Conservation (phyloP, 2,113 vertebrate species). For the Tricholaema leucomelas region DNA sequence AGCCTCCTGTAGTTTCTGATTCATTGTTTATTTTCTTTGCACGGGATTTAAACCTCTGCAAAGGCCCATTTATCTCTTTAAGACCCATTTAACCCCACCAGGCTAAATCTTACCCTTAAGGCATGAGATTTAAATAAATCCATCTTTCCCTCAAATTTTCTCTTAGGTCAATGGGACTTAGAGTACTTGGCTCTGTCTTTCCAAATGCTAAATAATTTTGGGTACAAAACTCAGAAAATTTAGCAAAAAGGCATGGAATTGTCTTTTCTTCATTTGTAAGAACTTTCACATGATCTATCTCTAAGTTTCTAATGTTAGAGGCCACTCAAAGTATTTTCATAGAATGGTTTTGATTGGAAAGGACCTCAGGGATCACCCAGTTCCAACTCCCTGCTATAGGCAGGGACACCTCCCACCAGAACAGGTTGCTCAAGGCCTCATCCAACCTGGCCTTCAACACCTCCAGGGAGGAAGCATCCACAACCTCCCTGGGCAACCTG, state of each 20-base stretch:
- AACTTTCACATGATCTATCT: background rate
- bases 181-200: background rate
- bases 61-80: background rate
- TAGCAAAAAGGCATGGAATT: background rate
- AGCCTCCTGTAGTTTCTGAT: background rate
- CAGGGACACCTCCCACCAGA: no score
- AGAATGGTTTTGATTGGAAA: no score
- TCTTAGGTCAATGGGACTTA: background rate
- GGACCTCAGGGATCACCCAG: no score
- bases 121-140: background rate
- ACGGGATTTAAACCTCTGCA: background rate
- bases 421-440: no score
- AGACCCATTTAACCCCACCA: background rate
- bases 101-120: background rate
- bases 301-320: background rate
- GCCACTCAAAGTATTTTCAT: background rate
- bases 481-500: no score
- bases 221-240: background rate
- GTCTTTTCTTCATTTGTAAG: background rate
- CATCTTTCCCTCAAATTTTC: background rate
- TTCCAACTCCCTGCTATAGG: no score
- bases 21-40: background rate
- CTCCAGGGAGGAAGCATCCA: no score
- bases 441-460: no score
- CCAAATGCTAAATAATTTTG: background rate